Base-by-base conservation (phyloP, 2,888 invertebrate genomes). In the Clitarchus hookeri region DNA sequence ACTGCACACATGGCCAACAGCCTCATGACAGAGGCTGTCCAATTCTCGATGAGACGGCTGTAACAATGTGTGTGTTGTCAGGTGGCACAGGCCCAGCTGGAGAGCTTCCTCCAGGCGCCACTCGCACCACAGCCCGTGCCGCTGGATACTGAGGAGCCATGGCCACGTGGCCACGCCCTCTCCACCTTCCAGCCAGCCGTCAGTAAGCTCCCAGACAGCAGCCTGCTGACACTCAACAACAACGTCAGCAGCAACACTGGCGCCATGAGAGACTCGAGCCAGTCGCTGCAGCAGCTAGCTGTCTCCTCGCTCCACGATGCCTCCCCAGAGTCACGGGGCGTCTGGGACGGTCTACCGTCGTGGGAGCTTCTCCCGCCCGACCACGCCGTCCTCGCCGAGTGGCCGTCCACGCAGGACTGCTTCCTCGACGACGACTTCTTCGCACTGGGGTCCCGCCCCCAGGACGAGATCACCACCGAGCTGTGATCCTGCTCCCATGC, bases 391-490 rank as follows among this genome's bases (percentile, higher is more conserved):
- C 88, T 91, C 44, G 90, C 91, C 4, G 91, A 91, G 86, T 91
- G 91, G 91, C 90, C 91, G 65, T 91, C 91, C 12, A 90, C 90
- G 84, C 88, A 90, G 86, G 90, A 91, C 88, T 90, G 90, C 87
- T 89, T 91, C 87, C 91, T 91, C 85, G 96, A 96, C 90, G 96
- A 97, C 90, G 97, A 97, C 91, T 95, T 96, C 90, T 95, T 95
- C 89, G 96, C 96, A 90, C 94, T 97, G 91, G 96, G 96, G 87
- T 96, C 96, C 91, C 93, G 97, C 90, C 97, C 97, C 84, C 97
- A 97, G 92, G 97, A 97, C 92, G 97, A 97, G 92, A 96, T 97
- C 89, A 97, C 97, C 90, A 97, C 97, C 90, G 97, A 97, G 93
- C 94, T 96, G 91, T 97, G 93, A 92, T 88, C 36, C 36, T 36